Evolutionary conservation across 2,797 vertebrate genomes (phyloP).

Genomic region (Sebastes umbrosus): DNA sequence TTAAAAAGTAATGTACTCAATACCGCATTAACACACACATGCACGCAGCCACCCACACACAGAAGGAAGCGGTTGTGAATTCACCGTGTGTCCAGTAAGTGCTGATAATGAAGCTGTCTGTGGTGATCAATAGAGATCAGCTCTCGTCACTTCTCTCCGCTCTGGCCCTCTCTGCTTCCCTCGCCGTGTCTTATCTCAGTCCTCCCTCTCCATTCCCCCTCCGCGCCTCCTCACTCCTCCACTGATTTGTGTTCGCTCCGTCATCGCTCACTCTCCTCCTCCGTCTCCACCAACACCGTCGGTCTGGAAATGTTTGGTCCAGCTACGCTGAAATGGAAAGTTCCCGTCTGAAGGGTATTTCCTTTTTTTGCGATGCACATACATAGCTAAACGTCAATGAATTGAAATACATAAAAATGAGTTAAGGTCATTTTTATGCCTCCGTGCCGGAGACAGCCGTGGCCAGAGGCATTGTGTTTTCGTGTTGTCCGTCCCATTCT

Average conservation of each 20-base stretch:
- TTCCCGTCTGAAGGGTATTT: not conserved
- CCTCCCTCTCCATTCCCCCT: slow-evolving; percentile 45
- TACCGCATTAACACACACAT: not conserved
- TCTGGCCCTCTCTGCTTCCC: slow-evolving; percentile 37
- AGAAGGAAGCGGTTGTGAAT: slow-evolving; percentile 60
- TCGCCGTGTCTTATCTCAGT: slow-evolving; percentile 43
- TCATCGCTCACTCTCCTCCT: slow-evolving; percentile 43
- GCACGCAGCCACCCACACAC: slow-evolving; percentile 20
- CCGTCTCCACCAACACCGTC: slow-evolving; percentile 10
- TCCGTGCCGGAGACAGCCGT: not conserved
- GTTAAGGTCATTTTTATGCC: not conserved
- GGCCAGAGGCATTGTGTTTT: too few relatives aligned
- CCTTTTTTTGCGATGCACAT: not conserved
- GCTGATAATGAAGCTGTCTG: slow-evolving; percentile 80
- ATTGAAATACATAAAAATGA: not conserved
- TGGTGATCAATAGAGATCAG: slow-evolving; percentile 76
- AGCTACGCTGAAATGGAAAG: not conserved
- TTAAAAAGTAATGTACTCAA: slow-evolving; percentile 9
- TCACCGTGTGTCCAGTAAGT: slow-evolving; percentile 70
- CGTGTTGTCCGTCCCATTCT: not conserved
- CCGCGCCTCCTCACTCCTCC: slow-evolving; percentile 33
- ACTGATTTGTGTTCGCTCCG: slow-evolving; percentile 40
- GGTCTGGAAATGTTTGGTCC: slow-evolving; percentile 7
- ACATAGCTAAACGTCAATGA: not conserved
- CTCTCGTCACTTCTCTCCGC: slow-evolving; percentile 59